Evolutionary conservation across 2,797 vertebrate species (phyloP).

Genomic region (Benthosema pterotum): DNA sequence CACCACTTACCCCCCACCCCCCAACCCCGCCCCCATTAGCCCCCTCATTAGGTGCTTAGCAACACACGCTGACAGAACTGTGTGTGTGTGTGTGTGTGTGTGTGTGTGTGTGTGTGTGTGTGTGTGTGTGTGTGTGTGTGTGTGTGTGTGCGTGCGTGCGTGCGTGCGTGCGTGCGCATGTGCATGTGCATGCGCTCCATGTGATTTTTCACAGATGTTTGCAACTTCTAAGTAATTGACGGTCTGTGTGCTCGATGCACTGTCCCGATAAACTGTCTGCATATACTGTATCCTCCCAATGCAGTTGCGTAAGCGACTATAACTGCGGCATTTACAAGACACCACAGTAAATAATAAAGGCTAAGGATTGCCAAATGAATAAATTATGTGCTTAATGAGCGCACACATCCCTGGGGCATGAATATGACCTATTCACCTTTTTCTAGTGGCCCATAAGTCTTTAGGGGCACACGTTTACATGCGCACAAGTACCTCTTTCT

Average conservation of each 20-base stretch:
- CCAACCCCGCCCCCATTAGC: neutral
- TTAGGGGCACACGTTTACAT: too few species aligned
- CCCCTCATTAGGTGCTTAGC: slow-evolving; percentile 1
- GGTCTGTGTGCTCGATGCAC: too few species aligned
- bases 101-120: neutral
- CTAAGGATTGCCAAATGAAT: too few species aligned
- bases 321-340: slow-evolving; percentile 4
- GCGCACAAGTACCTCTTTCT: too few species aligned
- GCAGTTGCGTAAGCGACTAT: neutral
- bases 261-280: too few species aligned
- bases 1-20: neutral
- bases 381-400: neutral
- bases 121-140: slow-evolving; percentile 6
- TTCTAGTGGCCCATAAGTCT: too few species aligned
- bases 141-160: slow-evolving; percentile 4
- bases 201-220: too few species aligned
- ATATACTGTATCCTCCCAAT: too few species aligned
- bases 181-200: too few species aligned
- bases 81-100: neutral
- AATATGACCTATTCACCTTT: neutral
- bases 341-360: neutral
- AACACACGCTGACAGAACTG: neutral
- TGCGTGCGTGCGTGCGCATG: too few species aligned
- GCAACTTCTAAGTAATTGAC: too few species aligned
- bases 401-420: neutral